These are phyloP conservation scores for Lithobates pipiens DNA, from an alignment of 2,797 vertebrate genomes.

Conservation along the genomic window DNA sequence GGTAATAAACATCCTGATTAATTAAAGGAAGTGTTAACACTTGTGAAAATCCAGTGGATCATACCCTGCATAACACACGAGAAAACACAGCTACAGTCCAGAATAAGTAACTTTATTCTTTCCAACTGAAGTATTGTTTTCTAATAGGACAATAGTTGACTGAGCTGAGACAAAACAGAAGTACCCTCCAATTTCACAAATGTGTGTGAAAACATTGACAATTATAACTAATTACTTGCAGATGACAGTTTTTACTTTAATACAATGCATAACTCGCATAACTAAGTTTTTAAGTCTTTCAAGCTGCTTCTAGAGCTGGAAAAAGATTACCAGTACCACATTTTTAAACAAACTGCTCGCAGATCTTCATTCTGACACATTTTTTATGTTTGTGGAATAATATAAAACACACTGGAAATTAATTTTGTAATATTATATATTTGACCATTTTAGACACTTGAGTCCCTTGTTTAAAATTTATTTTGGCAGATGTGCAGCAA, in stretches of 20 bases:
- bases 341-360: neutral
- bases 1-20: slow-evolving; percentile 6
- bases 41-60: neutral
- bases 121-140: slow-evolving; percentile 2
- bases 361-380: neutral
- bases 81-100: neutral
- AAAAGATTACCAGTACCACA: slow-evolving; percentile 4
- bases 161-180: slow-evolving; percentile 44
- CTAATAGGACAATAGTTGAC: slow-evolving; percentile 20
- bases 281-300: slow-evolving; percentile 45
- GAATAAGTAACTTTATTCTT: neutral
- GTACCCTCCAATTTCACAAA: slow-evolving; percentile 34
- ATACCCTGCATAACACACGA: neutral
- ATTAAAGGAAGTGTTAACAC: slow-evolving; percentile 5
- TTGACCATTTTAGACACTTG: neutral
- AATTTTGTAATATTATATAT: neutral
- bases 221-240: slow-evolving; percentile 54
- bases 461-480: slow-evolving; percentile 27
- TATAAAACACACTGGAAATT: neutral
- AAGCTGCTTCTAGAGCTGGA: slow-evolving; percentile 24
- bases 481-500: neutral
- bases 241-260: slow-evolving; percentile 49
- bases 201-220: slow-evolving; percentile 53
- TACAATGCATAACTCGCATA: slow-evolving; percentile 40
- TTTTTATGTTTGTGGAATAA: neutral